Evolutionary conservation across 2,113 vertebrate species (phyloP).

Genomic region (Paratilapia polleni): DNA sequence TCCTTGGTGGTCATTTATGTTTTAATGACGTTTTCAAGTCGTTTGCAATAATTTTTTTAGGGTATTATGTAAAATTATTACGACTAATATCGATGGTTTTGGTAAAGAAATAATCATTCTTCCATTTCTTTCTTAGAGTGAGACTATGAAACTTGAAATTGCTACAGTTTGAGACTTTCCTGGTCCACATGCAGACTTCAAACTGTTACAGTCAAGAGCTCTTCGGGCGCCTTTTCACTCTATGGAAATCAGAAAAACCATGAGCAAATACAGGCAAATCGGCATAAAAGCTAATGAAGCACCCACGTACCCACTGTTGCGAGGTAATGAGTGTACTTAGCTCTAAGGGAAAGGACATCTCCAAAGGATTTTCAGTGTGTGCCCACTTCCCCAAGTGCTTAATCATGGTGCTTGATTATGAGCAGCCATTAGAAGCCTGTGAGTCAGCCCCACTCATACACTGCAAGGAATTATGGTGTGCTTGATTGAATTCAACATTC

Average conservation of each 20-base stretch:
- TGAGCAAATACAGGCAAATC: slow-evolving; percentile 60
- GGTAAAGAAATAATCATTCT: neutral
- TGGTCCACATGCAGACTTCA: slow-evolving; percentile 37
- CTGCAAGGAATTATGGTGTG: slow-evolving; percentile 69
- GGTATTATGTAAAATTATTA: slow-evolving; percentile 30
- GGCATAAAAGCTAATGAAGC: slow-evolving; percentile 79
- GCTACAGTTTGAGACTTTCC: slow-evolving; percentile 45
- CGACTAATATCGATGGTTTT: slow-evolving; percentile 14
- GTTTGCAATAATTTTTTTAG: slow-evolving; percentile 11
- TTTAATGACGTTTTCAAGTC: slow-evolving; percentile 6
- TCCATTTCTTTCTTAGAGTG: slow-evolving; percentile 29
- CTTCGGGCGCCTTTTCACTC: slow-evolving; percentile 60
- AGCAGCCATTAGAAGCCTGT: slow-evolving; percentile 75
- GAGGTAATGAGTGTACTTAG: slow-evolving; percentile 78
- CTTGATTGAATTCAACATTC: slow-evolving; percentile 71
- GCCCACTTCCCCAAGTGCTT: slow-evolving; percentile 77
- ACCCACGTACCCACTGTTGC: slow-evolving; percentile 67
- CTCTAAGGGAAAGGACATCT: slow-evolving; percentile 75
- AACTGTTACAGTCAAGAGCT: slow-evolving; percentile 65
- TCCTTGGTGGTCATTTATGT: neutral
- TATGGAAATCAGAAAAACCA: slow-evolving; percentile 63
- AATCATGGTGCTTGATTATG: slow-evolving; percentile 80
- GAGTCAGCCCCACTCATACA: slow-evolving; percentile 71
- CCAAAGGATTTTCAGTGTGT: slow-evolving; percentile 73
- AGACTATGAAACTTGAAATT: slow-evolving; percentile 46